These are phyloP conservation scores for Argya squamiceps DNA, from an alignment of 2,797 vertebrate species.

Conservation along the genomic window DNA sequence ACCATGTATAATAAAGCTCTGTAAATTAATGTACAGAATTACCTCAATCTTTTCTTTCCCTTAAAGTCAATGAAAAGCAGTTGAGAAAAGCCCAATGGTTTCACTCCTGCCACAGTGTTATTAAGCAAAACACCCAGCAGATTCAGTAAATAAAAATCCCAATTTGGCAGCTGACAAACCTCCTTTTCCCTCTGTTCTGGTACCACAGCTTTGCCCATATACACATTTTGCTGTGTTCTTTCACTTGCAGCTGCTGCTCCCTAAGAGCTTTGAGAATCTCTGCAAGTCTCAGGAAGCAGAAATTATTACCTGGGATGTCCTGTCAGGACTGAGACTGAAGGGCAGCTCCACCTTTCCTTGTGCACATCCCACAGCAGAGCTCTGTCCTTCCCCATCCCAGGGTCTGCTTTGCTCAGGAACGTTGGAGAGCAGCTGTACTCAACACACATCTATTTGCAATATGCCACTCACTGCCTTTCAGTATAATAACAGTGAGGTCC, in stretches of 20 bases:
- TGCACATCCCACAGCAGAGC: fast-evolving
- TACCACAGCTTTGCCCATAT: not conserved
- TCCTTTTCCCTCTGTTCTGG: not conserved
- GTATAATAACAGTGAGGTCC: not conserved
- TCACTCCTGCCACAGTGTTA: not conserved
- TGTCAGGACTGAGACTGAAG: not conserved
- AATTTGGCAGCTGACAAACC: not conserved
- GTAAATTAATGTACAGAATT: not conserved
- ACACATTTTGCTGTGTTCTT: not conserved
- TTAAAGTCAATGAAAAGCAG: not conserved
- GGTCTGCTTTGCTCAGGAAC: not conserved
- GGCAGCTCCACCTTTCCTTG: not conserved
- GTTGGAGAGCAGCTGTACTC: fast-evolving
- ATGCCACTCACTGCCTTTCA: not conserved
- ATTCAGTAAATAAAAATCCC: not conserved
- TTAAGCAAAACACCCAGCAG: not conserved
- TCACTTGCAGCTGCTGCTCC: not conserved
- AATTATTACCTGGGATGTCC: not conserved
- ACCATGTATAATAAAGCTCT: not conserved
- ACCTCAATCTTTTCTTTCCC: not conserved
- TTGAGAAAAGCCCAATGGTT: not conserved
- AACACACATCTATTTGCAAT: not conserved
- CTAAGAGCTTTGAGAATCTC: not conserved
- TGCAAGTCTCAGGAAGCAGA: not conserved
- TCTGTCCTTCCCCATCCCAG: fast-evolving